phyloP scores from a whole-genome alignment of 92 coral and sea anemone species.

The Heliopora coerulea region DNA sequence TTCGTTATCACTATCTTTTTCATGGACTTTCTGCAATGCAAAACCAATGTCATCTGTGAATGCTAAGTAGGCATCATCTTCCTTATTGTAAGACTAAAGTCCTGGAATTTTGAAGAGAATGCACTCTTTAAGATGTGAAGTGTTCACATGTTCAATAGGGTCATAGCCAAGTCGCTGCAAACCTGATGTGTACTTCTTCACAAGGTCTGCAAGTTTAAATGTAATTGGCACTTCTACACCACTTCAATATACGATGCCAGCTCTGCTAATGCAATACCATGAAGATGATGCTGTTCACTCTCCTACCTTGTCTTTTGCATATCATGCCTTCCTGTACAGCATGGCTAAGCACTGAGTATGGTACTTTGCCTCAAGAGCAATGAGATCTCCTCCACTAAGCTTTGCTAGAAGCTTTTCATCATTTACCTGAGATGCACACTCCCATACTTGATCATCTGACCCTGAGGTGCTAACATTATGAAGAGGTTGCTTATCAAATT shows the following conservation, averaged over 20 bases:
- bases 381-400: constrained; percentile 54
- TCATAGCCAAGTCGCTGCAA: constrained; percentile 27
- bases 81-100: not conserved
- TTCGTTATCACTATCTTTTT: constrained; percentile 12
- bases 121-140: constrained; percentile 22
- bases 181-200: constrained; percentile 37
- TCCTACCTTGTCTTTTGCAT: constrained; percentile 6
- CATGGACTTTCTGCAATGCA: constrained; percentile 17
- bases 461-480: not conserved
- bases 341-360: constrained; percentile 56
- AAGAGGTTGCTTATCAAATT: not conserved
- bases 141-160: too few species aligned
- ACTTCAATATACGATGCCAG: constrained; percentile 55
- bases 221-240: constrained; percentile 34
- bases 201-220: constrained; percentile 46
- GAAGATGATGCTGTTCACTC: constrained; percentile 29
- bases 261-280: constrained; percentile 61
- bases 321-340: constrained; percentile 55
- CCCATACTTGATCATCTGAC: not conserved
- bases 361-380: constrained; percentile 60
- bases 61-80: not conserved
- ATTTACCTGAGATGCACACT: not conserved
- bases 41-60: constrained; percentile 1
- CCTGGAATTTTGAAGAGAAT: constrained; percentile 11
- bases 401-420: constrained; percentile 41